Evolutionary conservation across 2,113 vertebrate species (phyloP), one percentile per base, ranked within the genome.

Genomic region (Aspidoscelis tigris): DNA sequence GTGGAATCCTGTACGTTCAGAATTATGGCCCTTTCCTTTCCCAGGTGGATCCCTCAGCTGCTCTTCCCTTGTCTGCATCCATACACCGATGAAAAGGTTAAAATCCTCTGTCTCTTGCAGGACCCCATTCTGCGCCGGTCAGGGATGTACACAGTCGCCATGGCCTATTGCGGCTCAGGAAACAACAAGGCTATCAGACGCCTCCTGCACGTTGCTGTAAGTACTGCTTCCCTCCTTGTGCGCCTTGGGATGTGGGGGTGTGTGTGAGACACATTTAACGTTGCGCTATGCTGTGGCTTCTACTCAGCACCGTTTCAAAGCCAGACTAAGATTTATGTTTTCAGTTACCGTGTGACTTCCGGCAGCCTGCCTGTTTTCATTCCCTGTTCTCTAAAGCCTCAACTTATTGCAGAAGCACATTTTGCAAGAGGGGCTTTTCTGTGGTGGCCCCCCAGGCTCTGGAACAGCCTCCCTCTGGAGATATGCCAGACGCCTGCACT

Each of bases 161-260:
- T 99, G 99, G 99, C 99, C 22, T 99, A 99, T 91, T 99, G 99
- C 55, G 99, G 99, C 90, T 99, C 99, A 4, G 99, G 99, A 88
- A 99, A 99, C 96, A 99, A 99, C 96, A 99, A 99, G 93, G 98
- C 99, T 66, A 99, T 99, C 92, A 95, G 99, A 77, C 98, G 99
- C 64, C 96, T 99, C 33, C 96, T 99, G 7, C 99, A 99, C 44
- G 98, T 99, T 82, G 99, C 99, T 92, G 99, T 99, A 92, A 98
- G 98, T 98, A 80, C 50, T 47, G 16, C 80, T 78, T 82, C 41
- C 76, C 47, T 12, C 33, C 44, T 64, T 0, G 12, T 4, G 66
- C 5, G 47, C 33, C 33, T 33, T 33, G 33, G 33, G 33, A 33
- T 33, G 33, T 33, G 33, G 1, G 33, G 1, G 33, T 33, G 33